A percentile compares a stretch with the other conserved stretches of the same genome.
These are phyloP conservation scores for Galerucella pusilla DNA, from an alignment of 2,888 invertebrate genomes.

Conservation along the genomic window DNA sequence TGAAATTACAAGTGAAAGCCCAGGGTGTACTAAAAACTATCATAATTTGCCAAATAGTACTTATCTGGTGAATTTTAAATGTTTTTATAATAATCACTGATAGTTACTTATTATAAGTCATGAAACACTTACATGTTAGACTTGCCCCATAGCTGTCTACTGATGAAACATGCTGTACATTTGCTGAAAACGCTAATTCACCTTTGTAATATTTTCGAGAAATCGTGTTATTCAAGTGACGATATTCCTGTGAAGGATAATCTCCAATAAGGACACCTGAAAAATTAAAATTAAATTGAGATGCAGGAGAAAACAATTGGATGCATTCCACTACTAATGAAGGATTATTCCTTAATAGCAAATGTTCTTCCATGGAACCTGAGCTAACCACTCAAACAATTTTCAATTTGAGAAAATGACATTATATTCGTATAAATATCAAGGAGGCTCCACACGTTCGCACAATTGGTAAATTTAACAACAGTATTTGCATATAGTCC, in stretches of 20 bases:
- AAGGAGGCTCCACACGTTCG: too few relatives aligned
- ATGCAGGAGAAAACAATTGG: too few relatives aligned
- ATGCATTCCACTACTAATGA: too few relatives aligned
- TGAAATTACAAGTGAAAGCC: too few relatives aligned
- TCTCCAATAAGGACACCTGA: constrained; percentile 34
- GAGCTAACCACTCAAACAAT: too few relatives aligned
- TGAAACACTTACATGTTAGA: constrained; percentile 31
- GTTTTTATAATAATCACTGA: not conserved
- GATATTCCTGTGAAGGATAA: constrained; percentile 29
- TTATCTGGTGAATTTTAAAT: not conserved
- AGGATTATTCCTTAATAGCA: too few relatives aligned
- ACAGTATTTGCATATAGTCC: too few relatives aligned
- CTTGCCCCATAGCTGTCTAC: constrained; percentile 35
- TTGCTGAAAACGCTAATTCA: constrained; percentile 34
- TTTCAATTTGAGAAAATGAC: not conserved
- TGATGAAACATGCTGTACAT: constrained; percentile 32
- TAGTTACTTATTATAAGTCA: not conserved
- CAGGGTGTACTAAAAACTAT: too few relatives aligned
- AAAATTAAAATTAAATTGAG: not conserved
- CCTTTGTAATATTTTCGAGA: constrained; percentile 32
- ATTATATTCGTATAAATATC: too few relatives aligned
- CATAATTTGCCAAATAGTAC: too few relatives aligned
- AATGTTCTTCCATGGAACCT: too few relatives aligned
- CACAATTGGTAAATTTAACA: too few relatives aligned
- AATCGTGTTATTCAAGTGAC: constrained; percentile 31